Base-by-base conservation (phyloP, 2,888 invertebrate genomes). In the Sialis lutaria region DNA sequence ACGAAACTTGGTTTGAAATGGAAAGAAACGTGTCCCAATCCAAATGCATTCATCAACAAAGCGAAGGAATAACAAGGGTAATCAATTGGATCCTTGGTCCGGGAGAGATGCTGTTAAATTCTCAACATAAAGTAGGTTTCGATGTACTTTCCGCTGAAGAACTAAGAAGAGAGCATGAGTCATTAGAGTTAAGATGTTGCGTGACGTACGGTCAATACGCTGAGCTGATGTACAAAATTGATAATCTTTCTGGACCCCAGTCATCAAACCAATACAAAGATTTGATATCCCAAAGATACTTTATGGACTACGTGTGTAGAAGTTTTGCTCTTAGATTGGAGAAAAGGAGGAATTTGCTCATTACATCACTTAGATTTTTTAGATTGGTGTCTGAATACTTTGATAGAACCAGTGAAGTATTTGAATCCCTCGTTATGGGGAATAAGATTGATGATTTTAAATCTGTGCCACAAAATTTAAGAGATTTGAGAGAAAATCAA, bases 301-400 rank as follows among this genome's bases (percentile, higher is more conserved):
- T 85, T 59, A 85, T 87, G 82, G 82, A 86, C 64, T 83, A 82
- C 50, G 79, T 85, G 1, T 84, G 82, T 55, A 73, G 82, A 48
- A 82, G 80, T 56, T 86, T 85, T 59, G 83, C 84, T 1, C 74
- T 75, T 33, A 68, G 86, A 9, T 66, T 86, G 47, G 84, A 86
- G 58, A 70, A 81, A 39, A 65, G 87, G 39, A 68, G 83, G 49
- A 84, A 82, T 58, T 71, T 85, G 41, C 65, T 86, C 35, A 80
- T 82, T 51, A 82, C 81, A 9, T 83, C 85, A 8, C 68, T 81
- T 54, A 65, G 82, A 54, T 86, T 86, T 64, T 84, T 82, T 60
- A 72, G 83, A 32, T 68, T 84, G 41, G 78, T 83, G 40, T 76
- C 80, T 4, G 82, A 85, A 66, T 79, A 79, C 59, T 79, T 79